phyloP scores from a whole-genome alignment of 2,888 invertebrate species.

The Augochlorella aurata region DNA sequence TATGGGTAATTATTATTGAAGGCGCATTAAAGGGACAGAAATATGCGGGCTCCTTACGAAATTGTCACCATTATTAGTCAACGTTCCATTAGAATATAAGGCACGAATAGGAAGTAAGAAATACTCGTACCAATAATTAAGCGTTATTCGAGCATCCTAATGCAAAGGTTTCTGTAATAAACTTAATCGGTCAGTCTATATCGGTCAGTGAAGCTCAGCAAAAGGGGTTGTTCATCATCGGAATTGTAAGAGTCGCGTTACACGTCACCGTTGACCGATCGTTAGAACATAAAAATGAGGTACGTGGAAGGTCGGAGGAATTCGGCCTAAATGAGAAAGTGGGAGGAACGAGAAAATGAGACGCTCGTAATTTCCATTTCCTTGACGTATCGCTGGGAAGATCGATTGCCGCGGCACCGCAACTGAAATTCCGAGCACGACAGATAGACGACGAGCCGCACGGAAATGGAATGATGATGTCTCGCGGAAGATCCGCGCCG shows the following conservation, averaged over 20 bases:
- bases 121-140: too few relatives aligned
- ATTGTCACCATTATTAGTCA: conserved; percentile 29
- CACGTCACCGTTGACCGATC: conserved; percentile 38
- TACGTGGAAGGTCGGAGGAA: background rate
- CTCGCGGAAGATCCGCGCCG: conserved; percentile 53
- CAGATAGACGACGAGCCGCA: conserved; percentile 49
- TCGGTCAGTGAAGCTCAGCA: background rate
- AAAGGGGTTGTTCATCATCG: background rate
- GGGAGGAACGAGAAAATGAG: conserved; percentile 45
- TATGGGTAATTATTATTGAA: conserved; percentile 20
- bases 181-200: too few relatives aligned
- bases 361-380: conserved; percentile 60
- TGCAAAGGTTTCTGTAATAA: background rate
- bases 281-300: conserved; percentile 3
- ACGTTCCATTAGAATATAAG: conserved; percentile 29
- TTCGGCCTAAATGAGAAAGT: conserved; percentile 31
- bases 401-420: conserved; percentile 57
- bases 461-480: conserved; percentile 66
- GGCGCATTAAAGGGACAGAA: conserved; percentile 17
- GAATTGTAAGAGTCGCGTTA: background rate
- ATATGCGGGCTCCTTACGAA: conserved; percentile 40
- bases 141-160: too few relatives aligned
- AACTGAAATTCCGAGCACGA: conserved; percentile 61
- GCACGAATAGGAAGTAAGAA: too few relatives aligned
- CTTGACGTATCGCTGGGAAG: conserved; percentile 44